These are phyloP conservation scores for Tachina lurida DNA, from an alignment of 2,888 invertebrate genomes.

Conservation along the genomic window DNA sequence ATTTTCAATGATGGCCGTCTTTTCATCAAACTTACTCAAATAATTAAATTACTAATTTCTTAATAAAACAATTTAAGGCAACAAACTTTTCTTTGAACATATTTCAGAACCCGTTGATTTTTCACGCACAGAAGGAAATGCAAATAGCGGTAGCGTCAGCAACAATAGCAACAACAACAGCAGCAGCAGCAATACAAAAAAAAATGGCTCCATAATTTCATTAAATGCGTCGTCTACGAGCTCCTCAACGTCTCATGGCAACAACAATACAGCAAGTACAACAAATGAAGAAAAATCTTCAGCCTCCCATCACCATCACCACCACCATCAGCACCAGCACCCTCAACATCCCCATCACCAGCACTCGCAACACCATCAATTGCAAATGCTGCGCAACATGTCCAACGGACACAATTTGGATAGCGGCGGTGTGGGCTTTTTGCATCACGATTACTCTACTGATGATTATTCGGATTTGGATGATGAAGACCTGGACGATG, in stretches of 20 bases:
- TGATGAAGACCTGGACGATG: conserved; percentile 78
- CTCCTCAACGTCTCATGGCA: conserved; percentile 72
- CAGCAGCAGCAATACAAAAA: conserved; percentile 30
- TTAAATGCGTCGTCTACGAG: conserved; percentile 61
- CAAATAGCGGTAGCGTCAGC: conserved; percentile 69
- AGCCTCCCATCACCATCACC: conserved; percentile 26
- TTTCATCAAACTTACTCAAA: conserved; percentile 22
- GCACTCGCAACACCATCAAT: conserved; percentile 62
- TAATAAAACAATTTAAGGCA: conserved; percentile 34
- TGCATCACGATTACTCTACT: conserved; percentile 80
- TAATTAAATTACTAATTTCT: conserved; percentile 48
- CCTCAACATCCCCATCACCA: conserved; percentile 54
- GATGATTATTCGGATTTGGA: conserved; percentile 82
- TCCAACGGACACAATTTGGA: conserved; percentile 74
- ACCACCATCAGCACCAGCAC: conserved; percentile 8
- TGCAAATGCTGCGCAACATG: conserved; percentile 77
- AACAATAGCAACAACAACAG: conserved; percentile 47
- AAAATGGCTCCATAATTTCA: conserved; percentile 68
- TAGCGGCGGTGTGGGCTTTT: conserved; percentile 70
- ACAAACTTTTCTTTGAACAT: conserved; percentile 47
- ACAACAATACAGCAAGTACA: conserved; percentile 65
- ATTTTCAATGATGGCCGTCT: conserved; percentile 30
- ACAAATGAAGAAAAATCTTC: conserved; percentile 54
- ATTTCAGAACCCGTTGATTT: conserved; percentile 83
- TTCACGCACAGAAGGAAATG: conserved; percentile 79